Evolutionary conservation across 2,113 vertebrate species (phyloP).

Genomic region (Phalacrocorax brasilianus): DNA sequence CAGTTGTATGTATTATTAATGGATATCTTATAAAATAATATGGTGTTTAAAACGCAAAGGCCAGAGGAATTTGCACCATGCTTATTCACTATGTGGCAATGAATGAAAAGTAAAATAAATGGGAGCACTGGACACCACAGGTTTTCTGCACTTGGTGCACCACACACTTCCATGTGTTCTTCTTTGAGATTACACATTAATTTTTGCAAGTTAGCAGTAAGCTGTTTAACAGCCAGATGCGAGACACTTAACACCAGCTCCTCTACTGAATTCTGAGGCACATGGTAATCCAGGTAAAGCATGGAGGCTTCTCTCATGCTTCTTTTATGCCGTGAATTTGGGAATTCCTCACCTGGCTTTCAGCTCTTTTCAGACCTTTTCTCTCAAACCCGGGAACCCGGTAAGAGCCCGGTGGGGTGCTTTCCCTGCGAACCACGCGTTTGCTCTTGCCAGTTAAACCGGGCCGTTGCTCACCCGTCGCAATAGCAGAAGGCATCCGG

Average conservation of each 20-base stretch:
- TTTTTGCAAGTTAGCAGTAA: neutral
- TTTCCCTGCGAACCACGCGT: neutral
- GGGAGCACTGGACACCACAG: neutral
- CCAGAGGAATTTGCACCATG: neutral
- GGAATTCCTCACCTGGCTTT: neutral
- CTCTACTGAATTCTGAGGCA: neutral
- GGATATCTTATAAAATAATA: neutral
- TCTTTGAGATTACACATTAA: neutral
- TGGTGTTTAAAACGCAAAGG: neutral
- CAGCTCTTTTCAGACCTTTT: neutral
- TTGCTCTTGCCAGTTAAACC: neutral
- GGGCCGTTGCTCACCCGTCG: neutral
- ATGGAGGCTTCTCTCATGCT: neutral
- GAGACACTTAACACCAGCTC: neutral
- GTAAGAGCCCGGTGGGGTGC: fast-evolving
- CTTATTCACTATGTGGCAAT: neutral
- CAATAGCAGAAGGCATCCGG: fast-evolving
- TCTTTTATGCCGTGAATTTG: neutral
- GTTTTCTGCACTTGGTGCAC: neutral
- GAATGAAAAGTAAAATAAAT: neutral
- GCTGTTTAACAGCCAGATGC: neutral
- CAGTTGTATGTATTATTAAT: neutral
- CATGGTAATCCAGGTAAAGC: neutral
- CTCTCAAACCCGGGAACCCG: neutral
- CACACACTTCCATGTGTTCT: fast-evolving